Base-by-base conservation (phyloP, 2,797 vertebrate genomes). In the Heterohyrax brucei region DNA sequence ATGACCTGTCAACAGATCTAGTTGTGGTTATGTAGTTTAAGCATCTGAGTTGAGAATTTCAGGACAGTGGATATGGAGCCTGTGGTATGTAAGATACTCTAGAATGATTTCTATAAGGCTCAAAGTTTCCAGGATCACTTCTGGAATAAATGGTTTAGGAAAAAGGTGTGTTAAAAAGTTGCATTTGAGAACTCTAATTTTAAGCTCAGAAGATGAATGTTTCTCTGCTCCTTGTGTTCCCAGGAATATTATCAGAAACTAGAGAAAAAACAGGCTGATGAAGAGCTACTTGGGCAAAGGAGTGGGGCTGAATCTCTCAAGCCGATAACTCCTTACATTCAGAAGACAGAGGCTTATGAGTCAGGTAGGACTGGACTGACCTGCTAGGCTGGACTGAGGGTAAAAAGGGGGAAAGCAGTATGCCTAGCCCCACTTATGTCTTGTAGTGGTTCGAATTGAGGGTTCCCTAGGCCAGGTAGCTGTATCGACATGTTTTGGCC, bases 381-480 rank as follows among this genome's bases (percentile, higher is more conserved):
- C 18, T 92, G 12, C 46, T 44, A 78, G 73, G 7, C n/a, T 62
- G 10, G 0, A 0, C 18, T 0, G 0, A 10, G 22, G 7, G 2
- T 3, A 0, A 24, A 30, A 6, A 0, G 18, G 0, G 12, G 79
- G 3, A 14, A 12, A 12, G 2, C 44, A 62, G 5, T 0, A 0
- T 1, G 9, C n/a, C 39, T 92, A 64, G 95, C 18, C 0, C 0
- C 1, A 39, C 62, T 91, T 44, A 3, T 48, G 83, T 93, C 66
- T 18, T 19, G 16, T 93, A 99, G 99, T 99, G 96, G 99, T 99
- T 93, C 99, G 99, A 96, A 99, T 99, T 0, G 99, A 99, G 7
- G 99, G 99, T 48, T 99, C 99, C 0, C 96, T 99, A 96, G 99
- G 99, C 96, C 99, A 99, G 97, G 99, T 99, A 0, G 99, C 99